A percentile compares a stretch with the other conserved stretches of the same genome.
These are phyloP conservation scores for Hypomesus transpacificus DNA, from an alignment of 2,113 vertebrate genomes.

Conservation along the genomic window DNA sequence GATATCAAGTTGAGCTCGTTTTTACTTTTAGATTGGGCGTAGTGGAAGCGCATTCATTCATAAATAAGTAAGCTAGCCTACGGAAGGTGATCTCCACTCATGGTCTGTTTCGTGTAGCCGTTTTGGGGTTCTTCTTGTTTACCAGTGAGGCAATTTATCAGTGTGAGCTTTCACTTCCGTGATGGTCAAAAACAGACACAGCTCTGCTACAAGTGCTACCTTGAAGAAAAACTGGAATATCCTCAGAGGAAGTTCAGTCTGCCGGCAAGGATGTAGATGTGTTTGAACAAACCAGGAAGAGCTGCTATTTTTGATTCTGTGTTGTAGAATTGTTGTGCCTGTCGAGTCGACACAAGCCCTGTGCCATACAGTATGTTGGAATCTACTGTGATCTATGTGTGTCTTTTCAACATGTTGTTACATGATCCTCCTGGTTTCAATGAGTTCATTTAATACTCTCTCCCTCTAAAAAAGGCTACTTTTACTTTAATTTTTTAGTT, in stretches of 20 bases:
- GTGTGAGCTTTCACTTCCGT: conserved; percentile 26
- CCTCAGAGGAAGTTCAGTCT: conserved; percentile 34
- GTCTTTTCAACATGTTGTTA: too few relatives aligned
- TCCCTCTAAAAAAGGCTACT: not conserved
- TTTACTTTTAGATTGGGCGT: too few relatives aligned
- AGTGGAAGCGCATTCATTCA: too few relatives aligned
- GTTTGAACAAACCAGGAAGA: conserved; percentile 50
- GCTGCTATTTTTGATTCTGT: conserved; percentile 52
- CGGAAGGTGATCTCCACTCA: not conserved
- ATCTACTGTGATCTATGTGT: too few relatives aligned
- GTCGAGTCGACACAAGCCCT: conserved; percentile 52
- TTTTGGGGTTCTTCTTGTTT: not conserved
- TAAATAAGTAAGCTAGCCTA: not conserved
- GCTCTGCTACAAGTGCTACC: not conserved
- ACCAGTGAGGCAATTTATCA: not conserved
- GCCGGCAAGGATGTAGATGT: conserved; percentile 29
- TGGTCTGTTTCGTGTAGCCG: not conserved
- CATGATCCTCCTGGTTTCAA: too few relatives aligned
- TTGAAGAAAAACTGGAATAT: conserved; percentile 20
- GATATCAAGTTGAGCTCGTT: too few relatives aligned
- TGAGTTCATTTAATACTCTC: too few relatives aligned
- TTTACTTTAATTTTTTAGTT: conserved; percentile 35
- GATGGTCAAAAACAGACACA: conserved; percentile 5
- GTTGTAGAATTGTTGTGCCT: conserved; percentile 47
- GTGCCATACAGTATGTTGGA: too few relatives aligned